Base-by-base conservation (phyloP, 53 echinoderm and acorn worm species). In the Luidia sarsii region DNA sequence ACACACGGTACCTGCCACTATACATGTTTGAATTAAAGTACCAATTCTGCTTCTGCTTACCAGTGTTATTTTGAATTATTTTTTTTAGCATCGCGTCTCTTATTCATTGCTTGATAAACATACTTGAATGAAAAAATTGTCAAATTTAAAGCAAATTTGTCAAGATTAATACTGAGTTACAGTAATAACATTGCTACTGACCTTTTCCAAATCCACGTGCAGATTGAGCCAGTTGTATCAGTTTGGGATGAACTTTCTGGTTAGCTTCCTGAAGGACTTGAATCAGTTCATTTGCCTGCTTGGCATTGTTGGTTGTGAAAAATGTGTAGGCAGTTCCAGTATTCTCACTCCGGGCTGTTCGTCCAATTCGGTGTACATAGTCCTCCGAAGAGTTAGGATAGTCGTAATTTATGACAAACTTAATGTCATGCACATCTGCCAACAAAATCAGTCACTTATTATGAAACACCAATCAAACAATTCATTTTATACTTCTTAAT, bases 381-480 rank as follows among this genome's bases (percentile, higher is more conserved):
- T 97, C 97, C 79, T 97, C 97, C 7, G 97, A 93, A 5, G 88
- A 89, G 65, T 83, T 88, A 20, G 97, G 97, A 87, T 97, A 97
- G 97, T 97, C 97, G 80, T 97, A 97, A 82, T 97, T 97, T 73
- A 97, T 97, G 88, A 97, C 97, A 91, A 97, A 97, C 70, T 94
- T 97, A 86, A 97, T 94, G 91, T 97, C 97, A 11, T 65, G 55
- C 48, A 97, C 97, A 91, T 97, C 97, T 92, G 85, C 80, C 32
- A 23, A 33, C 8, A 19, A 27, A n/a, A n/a, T n/a, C n/a, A n/a
- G n/a, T n/a, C n/a, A n/a, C n/a, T 4, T 21, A 67, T 18, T 25
- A 36, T 22, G 43, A 25, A 28, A 52, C 4, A 57, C 56, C n/a
- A n/a, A n/a, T n/a, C n/a, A n/a, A n/a, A n/a, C n/a, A n/a, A n/a